Base-by-base conservation (phyloP, 2,113 vertebrate genomes). In the Columba livia region DNA sequence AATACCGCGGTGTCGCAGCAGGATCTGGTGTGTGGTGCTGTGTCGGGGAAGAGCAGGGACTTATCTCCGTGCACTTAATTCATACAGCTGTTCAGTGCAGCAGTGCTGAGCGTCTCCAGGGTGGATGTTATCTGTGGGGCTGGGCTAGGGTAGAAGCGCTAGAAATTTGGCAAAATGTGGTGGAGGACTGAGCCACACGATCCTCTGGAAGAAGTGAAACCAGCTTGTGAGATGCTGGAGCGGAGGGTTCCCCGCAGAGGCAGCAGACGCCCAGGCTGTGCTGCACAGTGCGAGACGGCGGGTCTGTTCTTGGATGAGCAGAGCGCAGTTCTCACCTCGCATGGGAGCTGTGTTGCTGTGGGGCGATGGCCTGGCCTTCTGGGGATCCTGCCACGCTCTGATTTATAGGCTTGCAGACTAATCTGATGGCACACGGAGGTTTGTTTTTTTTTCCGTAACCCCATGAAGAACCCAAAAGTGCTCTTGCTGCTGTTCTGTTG, bases 71-170 rank as follows among this genome's bases (percentile, higher is more conserved):
- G 26, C 5, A 2, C 23, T 12, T 1, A 15, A 1, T 51, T 53
- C 0, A 1, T 53, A 6, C 47, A 32, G 73, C 8, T 1, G 2
- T 15, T 34, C n/a, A 2, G 23, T 10, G 29, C 36, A 15, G 29
- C 0, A 4, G 29, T 75, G 58, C 58, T 48, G 78, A 24, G 65
- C 1, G 0, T 87, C 79, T 42, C 74, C 79, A 66, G 78, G 58
- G 54, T 11, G 5, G 85, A 23, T 36, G 36, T 24, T 81, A 53
- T 31, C 57, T 7, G 0, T 3, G 11, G 34, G 89, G 77, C 69
- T 75, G 3, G 6, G 5, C 18, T 34, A 23, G 73, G 73, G 71
- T 57, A 62, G 25, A 89, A 89, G 72, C 15, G 85, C 67, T 78
- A 26, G 73, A 85, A 90, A 77, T 8, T 4, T 2, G 48, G 31